Conservation (phyloP, 2,797 vertebrate genomes). For the Cynodonichthys magdalenae region DNA sequence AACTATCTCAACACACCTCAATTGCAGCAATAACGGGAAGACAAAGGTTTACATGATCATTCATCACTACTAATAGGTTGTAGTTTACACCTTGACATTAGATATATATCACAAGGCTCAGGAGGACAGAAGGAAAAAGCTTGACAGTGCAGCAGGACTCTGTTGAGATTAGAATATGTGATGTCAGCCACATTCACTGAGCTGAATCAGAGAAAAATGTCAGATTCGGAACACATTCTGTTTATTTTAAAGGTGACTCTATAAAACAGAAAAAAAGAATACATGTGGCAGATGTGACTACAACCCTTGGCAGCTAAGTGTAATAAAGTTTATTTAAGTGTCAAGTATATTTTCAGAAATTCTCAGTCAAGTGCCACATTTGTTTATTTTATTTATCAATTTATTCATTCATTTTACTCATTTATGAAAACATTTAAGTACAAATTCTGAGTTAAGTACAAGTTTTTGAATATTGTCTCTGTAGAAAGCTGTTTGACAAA, state of each 20-base stretch:
- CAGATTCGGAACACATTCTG: not conserved
- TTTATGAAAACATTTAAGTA: not conserved
- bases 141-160: slow-evolving; percentile 20
- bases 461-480: too few relatives aligned
- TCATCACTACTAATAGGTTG: slow-evolving; percentile 75
- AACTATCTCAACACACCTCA: slow-evolving; percentile 17
- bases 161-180: slow-evolving; percentile 51
- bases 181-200: slow-evolving; percentile 27
- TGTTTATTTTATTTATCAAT: too few relatives aligned
- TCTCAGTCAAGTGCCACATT: not conserved
- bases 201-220: slow-evolving; percentile 12
- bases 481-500: too few relatives aligned
- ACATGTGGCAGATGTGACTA: not conserved
- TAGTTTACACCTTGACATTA: slow-evolving; percentile 66
- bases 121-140: slow-evolving; percentile 21
- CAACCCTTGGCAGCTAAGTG: not conserved
- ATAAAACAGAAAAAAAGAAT: not conserved
- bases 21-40: slow-evolving; percentile 39
- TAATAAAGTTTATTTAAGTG: not conserved
- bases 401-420: too few relatives aligned
- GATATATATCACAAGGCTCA: slow-evolving; percentile 49
- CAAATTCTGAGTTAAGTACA: not conserved
- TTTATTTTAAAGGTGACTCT: not conserved
- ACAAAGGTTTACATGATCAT: slow-evolving; percentile 52
- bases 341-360: not conserved